phyloP scores from a whole-genome alignment of 2,797 vertebrate genomes.

The Gambelia wislizenii region DNA sequence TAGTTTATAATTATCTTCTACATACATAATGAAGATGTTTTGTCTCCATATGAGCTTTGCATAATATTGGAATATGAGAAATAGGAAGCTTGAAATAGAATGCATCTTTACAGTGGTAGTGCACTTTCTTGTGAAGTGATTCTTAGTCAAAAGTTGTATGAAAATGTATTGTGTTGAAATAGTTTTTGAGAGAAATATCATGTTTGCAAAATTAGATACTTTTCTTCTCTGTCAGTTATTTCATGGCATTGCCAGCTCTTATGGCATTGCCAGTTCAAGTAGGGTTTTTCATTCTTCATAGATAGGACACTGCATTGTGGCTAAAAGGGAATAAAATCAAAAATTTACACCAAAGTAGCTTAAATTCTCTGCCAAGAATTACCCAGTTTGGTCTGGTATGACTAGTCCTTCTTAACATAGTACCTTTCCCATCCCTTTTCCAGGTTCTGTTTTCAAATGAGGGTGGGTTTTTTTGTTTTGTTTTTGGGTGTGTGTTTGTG shows the following conservation, averaged over 20 bases:
- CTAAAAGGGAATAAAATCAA: not conserved
- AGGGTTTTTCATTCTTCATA: constrained; percentile 1
- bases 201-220: not conserved
- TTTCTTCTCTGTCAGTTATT: constrained; percentile 55
- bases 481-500: no score
- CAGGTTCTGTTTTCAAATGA: not conserved
- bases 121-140: not conserved
- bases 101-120: not conserved
- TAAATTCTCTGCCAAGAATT: not conserved
- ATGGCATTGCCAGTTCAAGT: constrained; percentile 63
- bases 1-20: constrained; percentile 18
- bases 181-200: not conserved
- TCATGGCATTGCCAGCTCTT: constrained; percentile 56
- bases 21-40: constrained; percentile 37
- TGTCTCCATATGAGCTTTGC: not conserved
- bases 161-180: not conserved
- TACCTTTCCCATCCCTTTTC: not conserved
- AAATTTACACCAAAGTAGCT: not conserved
- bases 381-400: no score
- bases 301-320: not conserved
- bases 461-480: no score
- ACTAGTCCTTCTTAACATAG: no score
- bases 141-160: not conserved
- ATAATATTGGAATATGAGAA: constrained; percentile 1
- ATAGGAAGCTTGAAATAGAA: not conserved